A percentile compares a stretch with the other conserved stretches of the same genome.
phyloP scores from a whole-genome alignment of 2,113 vertebrate genomes.

The Laterallus jamaicensis region DNA sequence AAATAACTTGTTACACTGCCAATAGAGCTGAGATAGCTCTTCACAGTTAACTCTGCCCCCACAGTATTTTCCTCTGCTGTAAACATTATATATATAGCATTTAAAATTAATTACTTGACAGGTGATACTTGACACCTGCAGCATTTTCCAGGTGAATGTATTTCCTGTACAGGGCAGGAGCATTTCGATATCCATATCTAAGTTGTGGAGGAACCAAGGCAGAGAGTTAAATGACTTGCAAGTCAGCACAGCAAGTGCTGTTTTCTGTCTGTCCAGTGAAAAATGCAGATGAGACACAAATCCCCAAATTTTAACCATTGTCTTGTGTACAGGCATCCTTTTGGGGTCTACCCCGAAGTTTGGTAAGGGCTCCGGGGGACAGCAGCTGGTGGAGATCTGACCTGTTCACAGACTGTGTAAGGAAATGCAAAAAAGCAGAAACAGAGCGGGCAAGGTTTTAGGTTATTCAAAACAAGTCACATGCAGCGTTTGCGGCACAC shows the following conservation, averaged over 20 bases:
- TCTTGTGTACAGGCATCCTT: background rate
- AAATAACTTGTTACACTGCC: background rate
- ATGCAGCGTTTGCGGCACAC: fast-evolving
- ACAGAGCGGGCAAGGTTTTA: background rate
- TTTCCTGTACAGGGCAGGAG: background rate
- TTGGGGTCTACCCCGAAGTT: background rate
- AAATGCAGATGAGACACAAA: background rate
- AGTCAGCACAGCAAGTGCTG: background rate
- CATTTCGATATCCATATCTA: background rate
- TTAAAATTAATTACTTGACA: background rate
- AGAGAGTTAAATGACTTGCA: background rate
- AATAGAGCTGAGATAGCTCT: background rate
- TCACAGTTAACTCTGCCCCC: background rate
- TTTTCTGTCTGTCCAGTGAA: background rate
- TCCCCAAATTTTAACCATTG: background rate
- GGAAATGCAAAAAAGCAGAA: background rate
- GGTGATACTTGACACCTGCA: background rate
- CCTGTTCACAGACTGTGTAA: background rate
- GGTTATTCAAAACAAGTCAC: background rate
- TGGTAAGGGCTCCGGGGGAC: background rate
- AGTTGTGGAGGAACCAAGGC: background rate
- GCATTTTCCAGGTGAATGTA: background rate
- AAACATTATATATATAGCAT: background rate
- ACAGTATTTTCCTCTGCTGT: background rate
- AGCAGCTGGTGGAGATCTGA: background rate